Percentiles rank a stretch among this genome's conserved stretches.
phyloP scores from a whole-genome alignment of 2,113 vertebrate genomes.

The Poecile atricapillus region DNA sequence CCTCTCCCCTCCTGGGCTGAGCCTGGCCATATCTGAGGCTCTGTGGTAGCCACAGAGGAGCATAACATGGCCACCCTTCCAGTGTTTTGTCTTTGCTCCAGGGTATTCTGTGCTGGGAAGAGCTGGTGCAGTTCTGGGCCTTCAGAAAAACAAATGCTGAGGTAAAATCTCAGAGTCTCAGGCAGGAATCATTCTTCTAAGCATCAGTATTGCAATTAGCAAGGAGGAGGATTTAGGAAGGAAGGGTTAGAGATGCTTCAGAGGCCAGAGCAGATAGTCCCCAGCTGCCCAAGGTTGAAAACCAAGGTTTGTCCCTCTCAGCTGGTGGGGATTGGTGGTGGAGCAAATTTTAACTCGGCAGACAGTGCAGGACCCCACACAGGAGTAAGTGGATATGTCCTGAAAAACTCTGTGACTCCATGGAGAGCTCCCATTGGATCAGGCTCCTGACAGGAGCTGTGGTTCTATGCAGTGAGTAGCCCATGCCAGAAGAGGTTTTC shows the following conservation, averaged over 20 bases:
- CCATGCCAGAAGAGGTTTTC: neutral
- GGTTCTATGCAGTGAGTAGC: neutral
- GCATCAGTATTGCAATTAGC: neutral
- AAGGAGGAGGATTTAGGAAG: neutral
- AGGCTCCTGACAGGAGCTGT: neutral
- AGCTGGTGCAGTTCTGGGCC: neutral
- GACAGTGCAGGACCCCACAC: neutral
- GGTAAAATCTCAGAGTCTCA: neutral
- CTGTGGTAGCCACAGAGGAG: too few relatives aligned
- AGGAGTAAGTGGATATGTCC: neutral
- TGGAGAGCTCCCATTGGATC: neutral
- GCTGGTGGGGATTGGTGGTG: neutral
- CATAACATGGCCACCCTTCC: accelerated
- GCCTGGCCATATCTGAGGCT: accelerated
- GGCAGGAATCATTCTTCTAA: neutral
- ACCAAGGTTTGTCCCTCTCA: neutral
- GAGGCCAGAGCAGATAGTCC: neutral
- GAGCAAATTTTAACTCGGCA: neutral
- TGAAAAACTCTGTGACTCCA: neutral
- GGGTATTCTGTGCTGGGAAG: neutral
- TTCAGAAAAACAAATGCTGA: neutral
- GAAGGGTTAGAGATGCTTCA: neutral
- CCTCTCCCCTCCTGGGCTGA: neutral
- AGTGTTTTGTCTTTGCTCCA: neutral
- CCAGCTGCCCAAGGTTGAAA: neutral